Evolutionary conservation across 2,888 invertebrate genomes (phyloP).

Genomic region (Pandemis corylana): DNA sequence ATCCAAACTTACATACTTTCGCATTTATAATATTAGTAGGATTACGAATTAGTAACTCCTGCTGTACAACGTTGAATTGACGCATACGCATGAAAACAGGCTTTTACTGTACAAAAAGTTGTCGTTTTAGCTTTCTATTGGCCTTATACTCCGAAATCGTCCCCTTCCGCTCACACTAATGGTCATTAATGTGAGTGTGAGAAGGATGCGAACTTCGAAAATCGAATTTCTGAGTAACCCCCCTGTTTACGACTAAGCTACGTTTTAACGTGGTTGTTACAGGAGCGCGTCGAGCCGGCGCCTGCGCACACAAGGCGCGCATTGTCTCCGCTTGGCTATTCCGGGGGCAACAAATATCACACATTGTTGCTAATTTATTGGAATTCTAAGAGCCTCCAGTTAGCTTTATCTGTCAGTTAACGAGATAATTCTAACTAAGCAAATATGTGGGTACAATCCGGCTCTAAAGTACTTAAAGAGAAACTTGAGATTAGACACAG

Average conservation of each 20-base stretch:
- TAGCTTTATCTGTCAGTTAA: slow-evolving; percentile 13
- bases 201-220: too few species aligned
- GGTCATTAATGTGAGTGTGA: too few species aligned
- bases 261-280: slow-evolving; percentile 13
- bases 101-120: too few species aligned
- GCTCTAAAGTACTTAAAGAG: not conserved
- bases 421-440: not conserved
- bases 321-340: slow-evolving; percentile 20
- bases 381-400: slow-evolving; percentile 10
- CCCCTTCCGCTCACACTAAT: too few species aligned
- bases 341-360: slow-evolving; percentile 2
- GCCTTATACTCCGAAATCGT: too few species aligned
- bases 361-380: slow-evolving; percentile 22
- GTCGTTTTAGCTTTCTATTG: too few species aligned
- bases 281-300: slow-evolving; percentile 15
- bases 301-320: slow-evolving; percentile 17
- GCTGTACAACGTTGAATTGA: too few species aligned
- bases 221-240: not conserved
- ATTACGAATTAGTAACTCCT: too few species aligned
- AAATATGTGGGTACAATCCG: not conserved
- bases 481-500: not conserved
- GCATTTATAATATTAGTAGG: too few species aligned
- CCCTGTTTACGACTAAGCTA: not conserved
- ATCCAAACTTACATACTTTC: too few species aligned
- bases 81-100: too few species aligned